These are phyloP conservation scores for Xiphydria camelus DNA, from an alignment of 2,888 invertebrate species.

Conservation along the genomic window DNA sequence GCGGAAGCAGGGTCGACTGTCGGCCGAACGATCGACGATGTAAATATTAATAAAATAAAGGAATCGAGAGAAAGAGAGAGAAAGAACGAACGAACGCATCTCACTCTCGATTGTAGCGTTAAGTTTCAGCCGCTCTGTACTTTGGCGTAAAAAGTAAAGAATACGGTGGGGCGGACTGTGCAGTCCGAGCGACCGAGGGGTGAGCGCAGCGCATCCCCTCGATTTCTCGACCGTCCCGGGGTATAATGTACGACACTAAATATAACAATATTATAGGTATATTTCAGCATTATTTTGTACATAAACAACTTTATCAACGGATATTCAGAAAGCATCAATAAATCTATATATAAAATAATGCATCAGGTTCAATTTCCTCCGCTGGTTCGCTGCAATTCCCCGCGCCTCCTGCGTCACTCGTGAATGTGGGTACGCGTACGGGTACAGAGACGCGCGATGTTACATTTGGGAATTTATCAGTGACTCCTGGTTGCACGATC, in stretches of 20 bases:
- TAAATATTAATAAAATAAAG: conserved; percentile 17
- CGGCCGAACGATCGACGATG: too few species aligned
- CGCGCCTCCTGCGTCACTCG: too few species aligned
- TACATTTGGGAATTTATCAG: too few species aligned
- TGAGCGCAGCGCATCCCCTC: neutral
- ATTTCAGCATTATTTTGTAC: conserved; percentile 55
- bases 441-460: too few species aligned
- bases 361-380: too few species aligned
- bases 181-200: neutral
- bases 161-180: too few species aligned
- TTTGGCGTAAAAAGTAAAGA: conserved; percentile 16
- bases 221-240: neutral
- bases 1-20: too few species aligned
- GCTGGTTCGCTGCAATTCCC: too few species aligned
- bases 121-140: conserved; percentile 14
- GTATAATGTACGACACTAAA: conserved; percentile 10
- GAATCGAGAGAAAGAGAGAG: conserved; percentile 9
- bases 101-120: conserved; percentile 15
- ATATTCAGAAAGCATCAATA: conserved; percentile 53
- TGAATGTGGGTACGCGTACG: too few species aligned
- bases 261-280: conserved; percentile 17
- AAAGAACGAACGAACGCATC: conserved; percentile 4
- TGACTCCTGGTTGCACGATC: too few species aligned
- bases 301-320: conserved; percentile 53
- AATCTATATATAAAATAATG: conserved; percentile 45